Percentiles rank a stretch among this genome's conserved stretches.
Evolutionary conservation across 2,113 vertebrate genomes (phyloP).

Genomic region (Phylloscopus trochilus): DNA sequence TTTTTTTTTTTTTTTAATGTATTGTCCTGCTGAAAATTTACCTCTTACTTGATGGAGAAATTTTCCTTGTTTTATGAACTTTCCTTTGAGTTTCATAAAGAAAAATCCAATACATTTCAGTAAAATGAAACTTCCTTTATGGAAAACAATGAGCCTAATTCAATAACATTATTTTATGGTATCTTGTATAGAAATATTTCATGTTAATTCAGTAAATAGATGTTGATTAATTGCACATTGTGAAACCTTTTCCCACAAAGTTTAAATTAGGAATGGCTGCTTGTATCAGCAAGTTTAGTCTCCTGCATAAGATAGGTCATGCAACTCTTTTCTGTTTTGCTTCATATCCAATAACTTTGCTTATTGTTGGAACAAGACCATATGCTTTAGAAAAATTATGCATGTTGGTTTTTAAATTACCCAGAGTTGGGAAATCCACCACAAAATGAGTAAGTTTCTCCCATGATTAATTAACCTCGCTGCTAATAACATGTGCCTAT

Average conservation of each 20-base stretch:
- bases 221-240: conserved; percentile 1
- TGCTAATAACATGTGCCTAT: neutral
- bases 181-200: neutral
- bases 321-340: neutral
- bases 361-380: neutral
- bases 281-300: conserved; percentile 11
- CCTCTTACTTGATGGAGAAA: neutral
- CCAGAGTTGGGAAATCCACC: neutral
- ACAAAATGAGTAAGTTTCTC: neutral
- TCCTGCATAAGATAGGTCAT: neutral
- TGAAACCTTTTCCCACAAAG: conserved; percentile 3
- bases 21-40: neutral
- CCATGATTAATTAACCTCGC: neutral
- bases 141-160: neutral
- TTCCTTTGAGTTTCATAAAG: neutral
- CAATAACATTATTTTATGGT: neutral
- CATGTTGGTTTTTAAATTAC: neutral
- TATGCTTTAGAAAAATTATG: neutral
- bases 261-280: conserved; percentile 11
- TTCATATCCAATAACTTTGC: neutral
- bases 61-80: neutral
- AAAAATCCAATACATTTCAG: neutral
- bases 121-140: neutral
- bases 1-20: neutral
- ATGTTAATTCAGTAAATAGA: neutral